phyloP scores from a whole-genome alignment of 2,888 invertebrate genomes.

The Synanthedon myopaeformis region DNA sequence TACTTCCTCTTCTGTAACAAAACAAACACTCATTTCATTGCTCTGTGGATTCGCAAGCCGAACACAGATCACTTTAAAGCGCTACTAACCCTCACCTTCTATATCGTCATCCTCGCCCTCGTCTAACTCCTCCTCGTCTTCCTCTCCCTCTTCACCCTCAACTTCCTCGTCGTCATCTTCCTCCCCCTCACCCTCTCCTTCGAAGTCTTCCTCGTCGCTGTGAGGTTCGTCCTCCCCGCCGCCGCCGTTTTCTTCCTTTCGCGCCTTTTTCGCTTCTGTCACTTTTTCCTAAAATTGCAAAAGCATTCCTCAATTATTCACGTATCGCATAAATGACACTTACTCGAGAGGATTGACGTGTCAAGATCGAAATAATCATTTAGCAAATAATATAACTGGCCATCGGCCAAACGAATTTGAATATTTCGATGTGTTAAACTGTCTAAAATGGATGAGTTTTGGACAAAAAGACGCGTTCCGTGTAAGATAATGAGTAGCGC shows the following conservation, averaged over 20 bases:
- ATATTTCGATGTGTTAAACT: background rate
- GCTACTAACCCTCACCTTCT: slow-evolving; percentile 50
- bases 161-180: slow-evolving; percentile 74
- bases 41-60: background rate
- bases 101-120: slow-evolving; percentile 77
- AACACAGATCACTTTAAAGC: background rate
- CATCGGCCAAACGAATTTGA: slow-evolving; percentile 29
- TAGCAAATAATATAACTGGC: slow-evolving; percentile 33
- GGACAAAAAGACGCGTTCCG: slow-evolving; percentile 26
- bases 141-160: slow-evolving; percentile 72
- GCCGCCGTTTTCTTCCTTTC: slow-evolving; percentile 83
- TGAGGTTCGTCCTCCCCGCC: slow-evolving; percentile 72
- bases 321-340: background rate
- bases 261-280: slow-evolving; percentile 82
- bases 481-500: slow-evolving; percentile 41
- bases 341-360: slow-evolving; percentile 9
- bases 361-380: slow-evolving; percentile 27
- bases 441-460: slow-evolving; percentile 16
- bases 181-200: slow-evolving; percentile 70
- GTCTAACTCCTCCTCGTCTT: slow-evolving; percentile 73
- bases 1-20: slow-evolving; percentile 65
- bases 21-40: background rate
- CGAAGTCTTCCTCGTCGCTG: slow-evolving; percentile 76
- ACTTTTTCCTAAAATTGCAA: slow-evolving; percentile 73
- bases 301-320: background rate